Evolutionary conservation across 2,888 invertebrate species (phyloP).

Genomic region (Boloria selene): DNA sequence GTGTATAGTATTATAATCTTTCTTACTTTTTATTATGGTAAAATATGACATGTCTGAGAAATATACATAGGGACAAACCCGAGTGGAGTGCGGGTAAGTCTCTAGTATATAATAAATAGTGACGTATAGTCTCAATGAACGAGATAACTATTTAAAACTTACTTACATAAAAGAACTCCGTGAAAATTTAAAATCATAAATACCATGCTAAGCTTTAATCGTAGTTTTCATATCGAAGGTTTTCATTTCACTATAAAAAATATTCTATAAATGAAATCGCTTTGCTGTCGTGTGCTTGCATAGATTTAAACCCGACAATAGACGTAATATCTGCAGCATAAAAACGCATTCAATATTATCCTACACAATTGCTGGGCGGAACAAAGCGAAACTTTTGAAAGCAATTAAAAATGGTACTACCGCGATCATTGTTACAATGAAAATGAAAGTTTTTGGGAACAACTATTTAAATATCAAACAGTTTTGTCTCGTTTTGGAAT

Average conservation of each 20-base stretch:
- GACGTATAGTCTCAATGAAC: too few relatives aligned
- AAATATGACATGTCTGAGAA: too few relatives aligned
- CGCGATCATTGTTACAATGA: slow-evolving; percentile 25
- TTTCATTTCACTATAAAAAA: slow-evolving; percentile 28
- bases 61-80: too few relatives aligned
- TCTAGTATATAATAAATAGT: too few relatives aligned
- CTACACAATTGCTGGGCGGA: slow-evolving; percentile 26
- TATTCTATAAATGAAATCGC: slow-evolving; percentile 28
- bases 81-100: too few relatives aligned
- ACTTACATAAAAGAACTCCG: too few relatives aligned
- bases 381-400: slow-evolving; percentile 35
- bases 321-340: slow-evolving; percentile 37
- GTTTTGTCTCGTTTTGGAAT: neutral
- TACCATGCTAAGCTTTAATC: neutral
- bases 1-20: too few relatives aligned
- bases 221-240: slow-evolving; percentile 24
- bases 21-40: too few relatives aligned
- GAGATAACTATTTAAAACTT: too few relatives aligned
- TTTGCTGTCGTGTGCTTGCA: slow-evolving; percentile 24
- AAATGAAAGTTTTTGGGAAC: slow-evolving; percentile 20
- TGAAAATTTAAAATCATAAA: neutral
- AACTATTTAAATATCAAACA: slow-evolving; percentile 3
- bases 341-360: slow-evolving; percentile 38
- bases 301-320: slow-evolving; percentile 37
- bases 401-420: slow-evolving; percentile 37